phyloP scores from a whole-genome alignment of 1,140 invertebrate genomes.

The Notospermus geniculatus region DNA sequence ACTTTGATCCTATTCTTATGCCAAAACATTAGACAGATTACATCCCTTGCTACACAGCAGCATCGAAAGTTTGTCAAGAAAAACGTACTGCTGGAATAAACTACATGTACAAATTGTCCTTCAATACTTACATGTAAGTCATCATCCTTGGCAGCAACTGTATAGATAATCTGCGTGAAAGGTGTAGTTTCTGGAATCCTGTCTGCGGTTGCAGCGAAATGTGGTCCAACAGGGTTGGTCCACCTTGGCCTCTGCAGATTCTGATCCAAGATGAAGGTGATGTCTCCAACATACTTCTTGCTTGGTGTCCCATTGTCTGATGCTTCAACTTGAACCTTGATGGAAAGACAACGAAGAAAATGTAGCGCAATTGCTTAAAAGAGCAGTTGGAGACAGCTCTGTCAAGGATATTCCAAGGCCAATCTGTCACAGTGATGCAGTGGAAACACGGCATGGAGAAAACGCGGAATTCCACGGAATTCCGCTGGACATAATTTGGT shows the following conservation, averaged over 20 bases:
- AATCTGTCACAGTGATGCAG: too few relatives aligned
- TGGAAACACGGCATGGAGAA: too few relatives aligned
- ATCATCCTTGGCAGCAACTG: constrained; percentile 24
- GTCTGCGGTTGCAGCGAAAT: constrained; percentile 22
- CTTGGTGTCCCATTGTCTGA: constrained; percentile 27
- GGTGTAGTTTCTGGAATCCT: constrained; percentile 24
- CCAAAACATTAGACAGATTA: too few relatives aligned
- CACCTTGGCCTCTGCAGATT: constrained; percentile 31
- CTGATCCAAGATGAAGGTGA: constrained; percentile 29
- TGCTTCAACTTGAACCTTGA: constrained; percentile 32
- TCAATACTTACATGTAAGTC: constrained; percentile 31
- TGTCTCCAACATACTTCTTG: constrained; percentile 25
- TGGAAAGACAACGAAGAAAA: constrained; percentile 13
- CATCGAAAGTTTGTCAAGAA: too few relatives aligned
- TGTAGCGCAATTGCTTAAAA: not conserved
- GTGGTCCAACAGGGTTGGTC: constrained; percentile 28
- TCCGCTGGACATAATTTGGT: too few relatives aligned
- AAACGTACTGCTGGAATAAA: too few relatives aligned
- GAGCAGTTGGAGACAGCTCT: too few relatives aligned
- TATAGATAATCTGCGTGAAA: constrained; percentile 24
- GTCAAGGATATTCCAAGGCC: too few relatives aligned
- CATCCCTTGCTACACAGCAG: too few relatives aligned
- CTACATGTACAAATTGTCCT: too few relatives aligned
- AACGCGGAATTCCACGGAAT: too few relatives aligned
- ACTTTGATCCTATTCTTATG: too few relatives aligned